Percentiles rank a stretch among this genome's conserved stretches.
Evolutionary conservation across 2,888 invertebrate genomes (phyloP).

Genomic region (Dyspetes luteomarginatus): DNA sequence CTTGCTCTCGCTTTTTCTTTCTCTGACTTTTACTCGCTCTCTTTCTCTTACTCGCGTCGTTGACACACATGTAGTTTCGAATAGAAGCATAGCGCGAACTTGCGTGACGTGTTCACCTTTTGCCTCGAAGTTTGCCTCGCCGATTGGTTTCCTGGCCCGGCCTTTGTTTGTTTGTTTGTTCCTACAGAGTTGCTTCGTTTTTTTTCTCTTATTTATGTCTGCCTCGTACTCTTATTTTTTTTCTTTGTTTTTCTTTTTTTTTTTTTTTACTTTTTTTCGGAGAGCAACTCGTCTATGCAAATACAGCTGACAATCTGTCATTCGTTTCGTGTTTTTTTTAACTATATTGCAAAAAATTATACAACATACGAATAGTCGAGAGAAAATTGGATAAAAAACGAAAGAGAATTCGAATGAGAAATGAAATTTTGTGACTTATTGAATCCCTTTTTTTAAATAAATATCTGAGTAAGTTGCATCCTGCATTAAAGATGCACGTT

Average conservation of each 20-base stretch:
- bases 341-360: no score
- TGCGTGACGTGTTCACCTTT: slow-evolving; percentile 22
- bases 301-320: background rate
- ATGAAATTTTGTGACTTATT: background rate
- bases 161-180: slow-evolving; percentile 13
- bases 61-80: background rate
- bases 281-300: background rate
- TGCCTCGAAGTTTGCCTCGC: slow-evolving; percentile 20
- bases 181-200: background rate
- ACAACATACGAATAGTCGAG: background rate
- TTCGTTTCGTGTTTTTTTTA: background rate
- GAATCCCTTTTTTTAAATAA: no score
- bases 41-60: slow-evolving; percentile 3
- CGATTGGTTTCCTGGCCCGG: slow-evolving; percentile 26
- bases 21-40: slow-evolving; percentile 25
- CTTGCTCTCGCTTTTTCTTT: background rate
- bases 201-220: slow-evolving; percentile 4
- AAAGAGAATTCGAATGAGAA: background rate
- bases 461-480: no score
- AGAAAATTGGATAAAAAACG: background rate
- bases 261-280: background rate
- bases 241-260: background rate
- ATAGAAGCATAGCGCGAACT: background rate
- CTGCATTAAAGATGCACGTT: no score
- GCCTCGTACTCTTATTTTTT: background rate